Conservation (phyloP, 2,113 vertebrate genomes). For the Passer montanus region DNA sequence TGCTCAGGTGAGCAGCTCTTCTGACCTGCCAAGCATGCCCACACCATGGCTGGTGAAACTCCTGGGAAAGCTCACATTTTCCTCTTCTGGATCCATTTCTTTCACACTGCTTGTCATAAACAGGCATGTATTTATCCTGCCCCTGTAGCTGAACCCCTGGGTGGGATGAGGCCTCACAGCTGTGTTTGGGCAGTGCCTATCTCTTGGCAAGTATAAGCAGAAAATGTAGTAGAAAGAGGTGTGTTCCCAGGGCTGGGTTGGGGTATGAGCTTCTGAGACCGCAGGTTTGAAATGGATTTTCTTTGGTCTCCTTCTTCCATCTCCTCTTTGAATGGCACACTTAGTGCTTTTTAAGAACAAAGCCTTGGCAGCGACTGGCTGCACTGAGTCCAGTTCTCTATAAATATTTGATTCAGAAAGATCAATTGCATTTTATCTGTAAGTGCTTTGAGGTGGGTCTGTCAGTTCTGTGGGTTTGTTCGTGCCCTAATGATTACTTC, state of each 20-base stretch:
- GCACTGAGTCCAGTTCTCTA: not conserved
- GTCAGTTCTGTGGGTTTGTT: not conserved
- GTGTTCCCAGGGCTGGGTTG: not conserved
- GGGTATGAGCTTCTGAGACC: not conserved
- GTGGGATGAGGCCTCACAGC: not conserved
- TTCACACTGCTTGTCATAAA: not conserved
- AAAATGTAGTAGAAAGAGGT: not conserved
- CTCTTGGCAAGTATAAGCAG: not conserved
- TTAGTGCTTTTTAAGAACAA: slow-evolving; percentile 44
- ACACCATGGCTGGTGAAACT: not conserved
- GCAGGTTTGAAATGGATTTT: not conserved
- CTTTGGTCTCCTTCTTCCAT: not conserved
- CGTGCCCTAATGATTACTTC: fast-evolving
- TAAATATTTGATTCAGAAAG: slow-evolving; percentile 38
- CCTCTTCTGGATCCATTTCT: not conserved
- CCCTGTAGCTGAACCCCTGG: not conserved
- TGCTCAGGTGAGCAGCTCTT: not conserved
- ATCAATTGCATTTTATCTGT: not conserved
- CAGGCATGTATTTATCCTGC: not conserved
- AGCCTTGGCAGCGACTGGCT: not conserved
- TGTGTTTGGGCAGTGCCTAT: not conserved
- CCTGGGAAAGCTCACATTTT: not conserved
- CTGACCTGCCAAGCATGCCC: fast-evolving
- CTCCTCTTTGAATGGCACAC: not conserved
- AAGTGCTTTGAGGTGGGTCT: slow-evolving; percentile 3